Conservation (phyloP, 2,888 invertebrate genomes). For the Argyresthia goedartella region DNA sequence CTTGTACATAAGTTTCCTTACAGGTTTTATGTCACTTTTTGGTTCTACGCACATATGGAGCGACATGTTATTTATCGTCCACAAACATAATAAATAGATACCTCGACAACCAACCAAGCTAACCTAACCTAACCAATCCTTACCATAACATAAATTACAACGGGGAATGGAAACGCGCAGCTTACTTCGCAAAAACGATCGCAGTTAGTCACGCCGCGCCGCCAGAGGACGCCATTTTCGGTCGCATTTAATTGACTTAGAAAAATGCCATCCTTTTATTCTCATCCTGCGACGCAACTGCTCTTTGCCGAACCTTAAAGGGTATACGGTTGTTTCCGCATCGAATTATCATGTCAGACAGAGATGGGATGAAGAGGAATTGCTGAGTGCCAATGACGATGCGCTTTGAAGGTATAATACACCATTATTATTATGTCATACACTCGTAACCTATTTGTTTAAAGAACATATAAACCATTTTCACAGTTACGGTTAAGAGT, state of each 20-base stretch:
- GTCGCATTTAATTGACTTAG: constrained; percentile 55
- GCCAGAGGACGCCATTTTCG: constrained; percentile 29
- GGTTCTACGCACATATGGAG: no score
- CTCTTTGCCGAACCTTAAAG: no score
- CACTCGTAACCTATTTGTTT: no score
- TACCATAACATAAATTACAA: background rate
- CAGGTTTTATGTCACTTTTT: no score
- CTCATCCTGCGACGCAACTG: background rate
- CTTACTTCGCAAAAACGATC: constrained; percentile 1
- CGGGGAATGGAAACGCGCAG: background rate
- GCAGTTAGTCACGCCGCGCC: background rate
- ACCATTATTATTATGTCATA: no score
- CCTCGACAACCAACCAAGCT: background rate
- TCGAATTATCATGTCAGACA: background rate
- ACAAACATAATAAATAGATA: background rate
- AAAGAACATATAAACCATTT: no score
- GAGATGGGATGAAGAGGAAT: background rate
- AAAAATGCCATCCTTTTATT: constrained; percentile 26
- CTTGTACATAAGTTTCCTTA: no score
- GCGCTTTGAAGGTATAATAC: no score
- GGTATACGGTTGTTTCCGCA: constrained; percentile 1
- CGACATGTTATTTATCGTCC: background rate
- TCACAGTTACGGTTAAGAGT: no score
- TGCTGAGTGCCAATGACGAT: no score
- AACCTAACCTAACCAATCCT: no score